Evolutionary conservation across 2,113 vertebrate species (phyloP).

Genomic region (Heterochromis multidens): DNA sequence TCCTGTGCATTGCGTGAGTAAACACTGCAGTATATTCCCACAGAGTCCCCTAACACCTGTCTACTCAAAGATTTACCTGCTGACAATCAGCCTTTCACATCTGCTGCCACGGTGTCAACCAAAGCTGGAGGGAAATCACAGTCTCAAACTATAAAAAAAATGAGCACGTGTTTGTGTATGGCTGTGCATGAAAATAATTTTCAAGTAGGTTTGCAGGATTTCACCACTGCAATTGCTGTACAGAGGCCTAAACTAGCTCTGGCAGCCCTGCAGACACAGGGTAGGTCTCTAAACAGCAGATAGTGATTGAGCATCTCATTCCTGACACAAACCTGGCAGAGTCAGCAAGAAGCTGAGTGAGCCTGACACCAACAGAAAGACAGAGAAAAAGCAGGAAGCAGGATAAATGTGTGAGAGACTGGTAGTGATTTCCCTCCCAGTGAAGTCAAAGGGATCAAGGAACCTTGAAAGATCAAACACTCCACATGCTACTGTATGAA

Average conservation of each 20-base stretch:
- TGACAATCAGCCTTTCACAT: conserved; percentile 33
- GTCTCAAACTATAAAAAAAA: not conserved
- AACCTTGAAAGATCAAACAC: conserved; percentile 3
- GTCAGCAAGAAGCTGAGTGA: conserved; percentile 4
- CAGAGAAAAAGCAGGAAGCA: conserved; percentile 16
- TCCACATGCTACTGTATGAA: not conserved
- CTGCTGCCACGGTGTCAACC: not conserved
- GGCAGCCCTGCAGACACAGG: not conserved
- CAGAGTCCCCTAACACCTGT: conserved; percentile 25
- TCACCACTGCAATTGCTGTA: not conserved
- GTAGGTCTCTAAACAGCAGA: conserved; percentile 27
- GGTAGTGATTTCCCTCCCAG: not conserved
- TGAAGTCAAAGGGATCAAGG: not conserved
- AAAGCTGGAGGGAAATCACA: conserved; percentile 21
- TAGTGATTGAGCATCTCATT: conserved; percentile 38
- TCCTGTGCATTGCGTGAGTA: not conserved
- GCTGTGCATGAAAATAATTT: not conserved
- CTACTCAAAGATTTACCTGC: conserved; percentile 8
- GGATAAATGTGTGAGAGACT: conserved; percentile 21
- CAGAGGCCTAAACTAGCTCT: not conserved
- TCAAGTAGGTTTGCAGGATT: not conserved
- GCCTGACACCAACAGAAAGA: not conserved
- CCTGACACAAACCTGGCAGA: conserved; percentile 46
- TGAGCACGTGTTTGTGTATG: not conserved
- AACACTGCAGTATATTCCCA: not conserved